Base-by-base conservation (phyloP, 2,113 vertebrate genomes). In the Spermophilus dauricus region DNA sequence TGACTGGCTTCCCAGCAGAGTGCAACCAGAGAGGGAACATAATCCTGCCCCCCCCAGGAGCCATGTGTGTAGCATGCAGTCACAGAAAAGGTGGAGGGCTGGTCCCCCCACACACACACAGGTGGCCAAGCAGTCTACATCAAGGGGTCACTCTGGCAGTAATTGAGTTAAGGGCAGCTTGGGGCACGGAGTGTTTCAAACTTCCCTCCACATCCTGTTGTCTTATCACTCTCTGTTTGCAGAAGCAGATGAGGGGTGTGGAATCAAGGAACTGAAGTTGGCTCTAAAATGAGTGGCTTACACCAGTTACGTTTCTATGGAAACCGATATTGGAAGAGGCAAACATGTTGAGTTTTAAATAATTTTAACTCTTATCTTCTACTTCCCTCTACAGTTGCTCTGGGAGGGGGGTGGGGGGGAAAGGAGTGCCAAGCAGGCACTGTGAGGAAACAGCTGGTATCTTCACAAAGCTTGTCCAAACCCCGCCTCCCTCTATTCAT, bases 261-360 rank as follows among this genome's bases (percentile, higher is more conserved):
- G 97, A 95, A 92, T 87, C 70, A 87, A 18, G 76, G 76, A n/a
- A 45, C 80, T 48, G 61, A 70, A 77, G 72, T 95, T 96, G 94
- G 96, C 93, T 92, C 96, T 88, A 48, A 96, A 94, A 96, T 76
- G 70, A 76, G 72, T 94, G 91, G 86, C 83, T 97, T 88, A 81
- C 85, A 91, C 81, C 92, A 63, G 90, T 78, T 81, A 86, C 78
- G 96, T 98, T 96, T 95, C 98, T 97, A 97, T 98, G 95, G 97
- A 94, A 97, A 98, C 96, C 85, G 89, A 81, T 97, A 92, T 92
- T 77, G 77, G 84, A 96, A 97, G 94, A 98, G 53, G 61, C 96
- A 96, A 94, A 94, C 77, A 94, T 85, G 69, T 73, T 80, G 94
- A 93, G 94, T 96, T 97, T 96, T 96, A 97, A 97, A 96, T 97